Evolutionary conservation across 1,140 invertebrate genomes (phyloP), one percentile per base, ranked within the genome.

Genomic region (Polypedilum vanderplanki): DNA sequence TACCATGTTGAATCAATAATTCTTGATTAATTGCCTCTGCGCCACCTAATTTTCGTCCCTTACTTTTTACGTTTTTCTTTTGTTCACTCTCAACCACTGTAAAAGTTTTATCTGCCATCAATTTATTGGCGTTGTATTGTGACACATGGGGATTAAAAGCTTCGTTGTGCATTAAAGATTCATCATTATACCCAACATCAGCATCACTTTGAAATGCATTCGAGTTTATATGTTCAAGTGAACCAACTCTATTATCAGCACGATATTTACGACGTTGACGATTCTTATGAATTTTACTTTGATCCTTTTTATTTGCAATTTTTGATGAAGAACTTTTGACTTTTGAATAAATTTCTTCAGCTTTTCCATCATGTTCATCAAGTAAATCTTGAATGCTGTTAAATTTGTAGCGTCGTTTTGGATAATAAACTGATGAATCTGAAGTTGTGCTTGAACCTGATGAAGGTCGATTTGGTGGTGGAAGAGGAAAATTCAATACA

Each of bases 401-500:
- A 77, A 79, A 8, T 80, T 70, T 70, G 17, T 70, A 80, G 7
- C 80, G 79, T 77, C 81, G 81, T 0, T 83, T 81, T 18, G 81
- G 81, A 70, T 80, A 81, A 46, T 82, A 83, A 0, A 83, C 80
- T 12, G 81, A 83, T 0, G 81, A 83, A 73, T 83, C 81, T 0
- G 81, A 83, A 2, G 81, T 83, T 74, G 74, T 74, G 46, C 81
- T 82, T 40, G 82, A 79, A 0, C 79, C 78, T 5, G 81, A 82
- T 40, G 82, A 76, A 17, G 81, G 82, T 57, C 79, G 78, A 0
- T 78, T 78, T 8, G 80, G 77, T 8, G 78, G 75, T 15, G 77
- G 77, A 0, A 7, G 78, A 76, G 7, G 74, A n/a, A 4, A 77
- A 67, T 8, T 75, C 74, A n/a, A 79, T 78, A 57, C 76, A 77